phyloP scores from a whole-genome alignment of 35 echinoderm and acorn worm genomes.

The Eucidaris tribuloides region DNA sequence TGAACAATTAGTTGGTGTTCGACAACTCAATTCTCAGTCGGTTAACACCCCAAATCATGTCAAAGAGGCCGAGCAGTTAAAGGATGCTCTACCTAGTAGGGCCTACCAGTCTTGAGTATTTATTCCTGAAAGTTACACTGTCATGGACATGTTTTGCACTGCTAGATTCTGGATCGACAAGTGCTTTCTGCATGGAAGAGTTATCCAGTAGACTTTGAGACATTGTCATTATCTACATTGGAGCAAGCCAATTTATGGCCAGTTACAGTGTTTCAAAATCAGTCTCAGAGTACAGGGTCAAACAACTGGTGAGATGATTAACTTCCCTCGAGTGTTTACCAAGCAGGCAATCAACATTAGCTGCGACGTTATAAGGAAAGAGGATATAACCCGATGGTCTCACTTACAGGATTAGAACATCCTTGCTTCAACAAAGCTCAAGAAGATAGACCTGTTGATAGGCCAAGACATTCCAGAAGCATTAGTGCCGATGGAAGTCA shows the following conservation, averaged over 20 bases:
- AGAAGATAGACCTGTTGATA: slow-evolving; percentile 63
- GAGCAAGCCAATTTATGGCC: background rate
- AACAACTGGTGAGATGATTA: background rate
- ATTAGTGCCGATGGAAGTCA: slow-evolving; percentile 38
- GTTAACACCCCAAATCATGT: too few species aligned
- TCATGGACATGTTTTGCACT: too few species aligned
- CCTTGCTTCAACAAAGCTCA: slow-evolving; percentile 23
- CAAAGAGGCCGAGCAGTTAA: too few species aligned
- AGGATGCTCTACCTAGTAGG: too few species aligned
- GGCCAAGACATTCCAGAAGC: slow-evolving; percentile 62
- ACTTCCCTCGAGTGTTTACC: slow-evolving; percentile 30
- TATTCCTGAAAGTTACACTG: too few species aligned
- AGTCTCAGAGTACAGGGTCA: slow-evolving; percentile 7
- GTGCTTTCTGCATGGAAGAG: slow-evolving; percentile 46
- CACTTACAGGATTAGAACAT: slow-evolving; percentile 49
- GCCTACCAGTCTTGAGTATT: too few species aligned
- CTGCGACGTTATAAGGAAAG: slow-evolving; percentile 14
- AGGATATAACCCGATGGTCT: slow-evolving; percentile 43
- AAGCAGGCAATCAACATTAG: background rate
- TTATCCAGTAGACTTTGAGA: slow-evolving; percentile 22
- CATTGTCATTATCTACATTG: slow-evolving; percentile 20
- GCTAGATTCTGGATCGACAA: slow-evolving; percentile 45
- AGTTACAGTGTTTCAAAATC: background rate
- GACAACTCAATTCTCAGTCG: too few species aligned
- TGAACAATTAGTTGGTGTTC: too few species aligned